phyloP scores from a whole-genome alignment of 2,888 invertebrate species.

The Dusona sp. region DNA sequence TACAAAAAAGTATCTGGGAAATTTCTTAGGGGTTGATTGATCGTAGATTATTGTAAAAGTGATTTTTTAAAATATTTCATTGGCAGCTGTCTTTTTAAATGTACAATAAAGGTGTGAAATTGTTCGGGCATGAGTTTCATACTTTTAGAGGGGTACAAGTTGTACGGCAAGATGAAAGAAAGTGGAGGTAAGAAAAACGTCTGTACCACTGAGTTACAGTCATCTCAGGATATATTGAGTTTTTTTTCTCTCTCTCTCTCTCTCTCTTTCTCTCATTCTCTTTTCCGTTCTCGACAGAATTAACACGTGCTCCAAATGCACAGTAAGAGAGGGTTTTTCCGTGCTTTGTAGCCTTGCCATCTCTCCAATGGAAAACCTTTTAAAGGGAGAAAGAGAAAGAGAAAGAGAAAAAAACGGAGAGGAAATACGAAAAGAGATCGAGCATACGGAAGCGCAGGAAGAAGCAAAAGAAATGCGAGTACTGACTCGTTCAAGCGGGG shows the following conservation, averaged over 20 bases:
- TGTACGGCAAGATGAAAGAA: slow-evolving; percentile 2
- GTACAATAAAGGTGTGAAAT: background rate
- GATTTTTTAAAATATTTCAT: background rate
- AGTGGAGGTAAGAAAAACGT: slow-evolving; percentile 28
- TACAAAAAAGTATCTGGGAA: background rate
- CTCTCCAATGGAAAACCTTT: slow-evolving; percentile 62
- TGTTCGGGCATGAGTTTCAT: background rate
- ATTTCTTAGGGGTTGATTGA: background rate
- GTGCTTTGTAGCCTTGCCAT: slow-evolving; percentile 52
- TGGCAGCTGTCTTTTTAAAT: background rate
- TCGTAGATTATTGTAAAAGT: background rate
- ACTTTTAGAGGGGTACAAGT: background rate
- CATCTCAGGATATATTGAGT: slow-evolving; percentile 58
- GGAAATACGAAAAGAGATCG: slow-evolving; percentile 49
- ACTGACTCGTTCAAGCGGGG: slow-evolving; percentile 40
- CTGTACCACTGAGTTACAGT: slow-evolving; percentile 60
- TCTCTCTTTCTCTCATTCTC: slow-evolving; percentile 16
- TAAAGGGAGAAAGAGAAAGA: slow-evolving; percentile 21
- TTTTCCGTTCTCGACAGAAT: slow-evolving; percentile 54
- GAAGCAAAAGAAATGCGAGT: slow-evolving; percentile 58
- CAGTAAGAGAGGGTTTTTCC: slow-evolving; percentile 60
- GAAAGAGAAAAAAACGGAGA: slow-evolving; percentile 1
- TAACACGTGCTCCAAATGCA: slow-evolving; percentile 68
- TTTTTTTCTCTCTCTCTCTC: slow-evolving; percentile 2
- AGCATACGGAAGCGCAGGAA: slow-evolving; percentile 50